Conservation (phyloP, 2,113 vertebrate genomes). For the Macquaria ambigua region DNA sequence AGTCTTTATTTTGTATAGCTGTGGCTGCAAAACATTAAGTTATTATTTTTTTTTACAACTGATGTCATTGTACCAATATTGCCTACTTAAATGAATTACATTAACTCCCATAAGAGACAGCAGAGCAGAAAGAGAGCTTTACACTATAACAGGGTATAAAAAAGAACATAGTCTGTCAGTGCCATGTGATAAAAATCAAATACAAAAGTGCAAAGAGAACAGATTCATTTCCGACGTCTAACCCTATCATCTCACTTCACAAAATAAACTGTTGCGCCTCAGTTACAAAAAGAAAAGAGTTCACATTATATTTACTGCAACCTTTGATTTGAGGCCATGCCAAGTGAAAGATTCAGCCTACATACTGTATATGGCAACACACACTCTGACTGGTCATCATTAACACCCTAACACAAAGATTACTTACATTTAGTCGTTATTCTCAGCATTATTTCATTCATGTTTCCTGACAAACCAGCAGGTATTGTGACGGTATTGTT, state of each 20-base stretch:
- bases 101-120: constrained; percentile 45
- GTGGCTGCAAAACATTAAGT: constrained; percentile 65
- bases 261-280: constrained; percentile 52
- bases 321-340: constrained; percentile 93
- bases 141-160: constrained; percentile 58
- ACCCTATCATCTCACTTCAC: constrained; percentile 58
- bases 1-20: constrained; percentile 65
- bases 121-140: constrained; percentile 50
- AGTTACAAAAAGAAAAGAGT: constrained; percentile 65
- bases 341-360: constrained; percentile 89
- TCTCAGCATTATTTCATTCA: constrained; percentile 82
- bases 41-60: constrained; percentile 35
- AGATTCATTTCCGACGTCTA: constrained; percentile 34
- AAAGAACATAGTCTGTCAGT: constrained; percentile 65
- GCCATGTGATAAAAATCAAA: constrained; percentile 73
- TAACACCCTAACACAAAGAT: constrained; percentile 69
- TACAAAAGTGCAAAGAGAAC: constrained; percentile 73
- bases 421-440: constrained; percentile 75
- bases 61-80: constrained; percentile 54
- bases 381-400: constrained; percentile 50
- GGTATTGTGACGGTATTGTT: constrained; percentile 88
- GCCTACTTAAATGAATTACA: constrained; percentile 56
- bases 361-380: constrained; percentile 87
- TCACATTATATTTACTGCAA: constrained; percentile 85
- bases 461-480: constrained; percentile 91